These are phyloP conservation scores for Channa maculata DNA, from an alignment of 2,113 vertebrate species.

Conservation along the genomic window DNA sequence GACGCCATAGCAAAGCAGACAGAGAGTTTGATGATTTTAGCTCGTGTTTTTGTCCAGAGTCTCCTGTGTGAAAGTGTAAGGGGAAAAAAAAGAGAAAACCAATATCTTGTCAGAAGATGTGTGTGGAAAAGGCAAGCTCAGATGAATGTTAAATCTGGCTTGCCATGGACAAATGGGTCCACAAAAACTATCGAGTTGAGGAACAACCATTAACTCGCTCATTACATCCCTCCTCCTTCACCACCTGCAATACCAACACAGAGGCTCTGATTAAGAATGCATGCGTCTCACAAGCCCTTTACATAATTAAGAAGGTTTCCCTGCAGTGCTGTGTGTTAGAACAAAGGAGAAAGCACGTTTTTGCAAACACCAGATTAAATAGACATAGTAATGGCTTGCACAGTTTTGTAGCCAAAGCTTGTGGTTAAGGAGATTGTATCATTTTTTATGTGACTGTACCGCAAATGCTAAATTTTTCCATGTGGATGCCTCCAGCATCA, in stretches of 20 bases:
- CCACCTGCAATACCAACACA: conserved; percentile 55
- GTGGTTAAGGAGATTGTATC: not conserved
- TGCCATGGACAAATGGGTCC: conserved; percentile 34
- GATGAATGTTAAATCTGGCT: conserved; percentile 41
- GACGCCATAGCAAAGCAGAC: conserved; percentile 9
- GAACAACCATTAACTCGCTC: conserved; percentile 51
- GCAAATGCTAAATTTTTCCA: not conserved
- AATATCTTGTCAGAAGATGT: not conserved
- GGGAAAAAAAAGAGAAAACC: not conserved
- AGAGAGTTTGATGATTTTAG: not conserved
- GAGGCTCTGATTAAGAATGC: conserved; percentile 67
- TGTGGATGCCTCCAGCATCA: not conserved
- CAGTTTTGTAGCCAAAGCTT: not conserved
- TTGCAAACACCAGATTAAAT: conserved; percentile 10
- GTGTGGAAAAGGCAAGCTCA: conserved; percentile 20
- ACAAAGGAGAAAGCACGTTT: conserved; percentile 1
- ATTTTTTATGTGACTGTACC: not conserved
- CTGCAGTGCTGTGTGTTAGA: conserved; percentile 24
- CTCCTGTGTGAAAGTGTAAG: conserved; percentile 8
- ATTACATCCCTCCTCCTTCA: conserved; percentile 39
- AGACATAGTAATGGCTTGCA: not conserved
- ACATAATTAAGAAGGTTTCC: conserved; percentile 56
- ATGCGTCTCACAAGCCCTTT: conserved; percentile 50
- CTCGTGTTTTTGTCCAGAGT: conserved; percentile 15
- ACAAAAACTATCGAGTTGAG: conserved; percentile 34